Evolutionary conservation across 1,140 invertebrate species (phyloP), one percentile per base, ranked within the genome.

Genomic region (Rhysida immarginata): DNA sequence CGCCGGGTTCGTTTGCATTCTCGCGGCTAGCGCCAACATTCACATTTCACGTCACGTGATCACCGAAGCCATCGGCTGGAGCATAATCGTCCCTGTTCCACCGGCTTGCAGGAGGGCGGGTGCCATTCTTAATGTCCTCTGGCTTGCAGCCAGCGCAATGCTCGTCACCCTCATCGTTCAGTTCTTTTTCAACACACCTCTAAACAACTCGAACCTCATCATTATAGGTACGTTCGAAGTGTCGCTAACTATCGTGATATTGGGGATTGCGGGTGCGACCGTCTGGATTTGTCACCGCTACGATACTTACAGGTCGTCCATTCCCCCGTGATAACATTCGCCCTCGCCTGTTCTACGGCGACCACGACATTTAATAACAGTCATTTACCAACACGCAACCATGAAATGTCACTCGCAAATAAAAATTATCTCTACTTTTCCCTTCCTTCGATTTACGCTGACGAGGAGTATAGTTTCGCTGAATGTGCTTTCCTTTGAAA

Each of bases 1-100:
- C 8, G 35, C 53, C 53, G 53, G 53, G 2, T 24, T 29, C 5
- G 2, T 26, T 8, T 3, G 26, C n/a, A 42, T 55, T 2, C 3
- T 25, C 5, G 53, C 53, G 2, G 20, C 53, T 2, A 23, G 45
- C 11, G 53, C 53, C 21, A 55, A 27, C 26, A 55, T 55, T n/a
- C 44, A 26, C 42, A 42, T 42, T 20, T 46, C 44, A 5, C 16
- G 44, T 8, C 21, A 46, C 44, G 44, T 16, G 16, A 5, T 20
- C 5, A 8, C 44, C 5, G 44, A 46, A 23, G 16, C 44, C 5
- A 46, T 46, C 44, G 44, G 44, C 5, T 46, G 44, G 44, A 13
- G 8, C 5, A n/a, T n/a, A n/a, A n/a, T n/a, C n/a, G 8, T 5
- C 18, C 8, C 8, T 20, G 5, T 46, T 8, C 5, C 5, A 8